phyloP scores from a whole-genome alignment of 2,113 vertebrate species.

The Corythaeola cristata region DNA sequence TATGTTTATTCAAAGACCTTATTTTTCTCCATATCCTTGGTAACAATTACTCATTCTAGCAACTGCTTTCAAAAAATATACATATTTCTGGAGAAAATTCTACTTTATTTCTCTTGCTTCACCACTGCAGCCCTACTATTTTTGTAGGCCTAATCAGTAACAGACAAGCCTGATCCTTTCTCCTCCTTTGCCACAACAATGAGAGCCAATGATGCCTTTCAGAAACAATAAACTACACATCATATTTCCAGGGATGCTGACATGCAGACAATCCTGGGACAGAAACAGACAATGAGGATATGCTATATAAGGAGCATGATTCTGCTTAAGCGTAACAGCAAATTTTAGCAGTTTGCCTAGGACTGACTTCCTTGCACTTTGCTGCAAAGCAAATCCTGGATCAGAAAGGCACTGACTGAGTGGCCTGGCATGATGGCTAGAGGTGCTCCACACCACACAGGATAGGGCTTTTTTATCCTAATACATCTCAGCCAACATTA shows the following conservation, averaged over 20 bases:
- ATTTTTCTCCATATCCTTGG: not conserved
- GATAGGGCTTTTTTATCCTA: not conserved
- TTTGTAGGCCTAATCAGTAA: conserved; percentile 35
- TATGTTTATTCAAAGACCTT: not conserved
- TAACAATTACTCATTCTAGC: not conserved
- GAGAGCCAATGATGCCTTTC: not conserved
- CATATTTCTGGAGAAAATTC: conserved; percentile 10
- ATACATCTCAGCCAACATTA: not conserved
- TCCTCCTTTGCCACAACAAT: not conserved
- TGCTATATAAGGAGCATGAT: not conserved
- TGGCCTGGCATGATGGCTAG: not conserved
- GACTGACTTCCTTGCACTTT: not conserved
- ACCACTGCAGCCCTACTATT: not conserved
- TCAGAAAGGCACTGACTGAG: not conserved
- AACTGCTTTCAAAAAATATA: conserved; percentile 8
- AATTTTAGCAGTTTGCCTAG: not conserved
- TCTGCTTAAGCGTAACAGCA: not conserved
- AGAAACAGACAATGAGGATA: conserved; percentile 3
- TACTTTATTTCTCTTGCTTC: not conserved
- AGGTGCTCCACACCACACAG: not conserved
- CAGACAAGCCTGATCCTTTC: not conserved
- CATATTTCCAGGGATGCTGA: conserved; percentile 27
- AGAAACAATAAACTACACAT: conserved; percentile 12
- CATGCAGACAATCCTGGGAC: not conserved
- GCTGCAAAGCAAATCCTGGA: not conserved